phyloP scores from a whole-genome alignment of 30 jellyfish, hydroid and myxozoan species.

The Catostylus mosaicus region DNA sequence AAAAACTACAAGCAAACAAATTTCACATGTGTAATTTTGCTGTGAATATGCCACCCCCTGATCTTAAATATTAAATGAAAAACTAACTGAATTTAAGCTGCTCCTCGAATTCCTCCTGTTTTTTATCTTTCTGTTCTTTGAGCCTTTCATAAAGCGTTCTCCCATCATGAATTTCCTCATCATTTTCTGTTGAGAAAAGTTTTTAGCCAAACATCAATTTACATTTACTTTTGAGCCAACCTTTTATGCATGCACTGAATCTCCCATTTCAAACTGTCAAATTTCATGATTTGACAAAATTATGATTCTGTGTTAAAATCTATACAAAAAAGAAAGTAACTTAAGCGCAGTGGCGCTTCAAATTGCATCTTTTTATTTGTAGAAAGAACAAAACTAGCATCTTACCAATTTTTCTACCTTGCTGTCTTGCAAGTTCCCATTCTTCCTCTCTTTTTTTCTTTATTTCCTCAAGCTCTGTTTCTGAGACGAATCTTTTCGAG shows the following conservation, averaged over 20 bases:
- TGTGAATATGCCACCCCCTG: too few species aligned
- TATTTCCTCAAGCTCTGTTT: constrained; percentile 89
- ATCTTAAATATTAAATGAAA: not conserved
- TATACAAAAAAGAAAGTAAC: too few species aligned
- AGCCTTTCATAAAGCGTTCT: constrained; percentile 88
- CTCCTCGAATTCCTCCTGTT: constrained; percentile 92
- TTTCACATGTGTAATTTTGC: too few species aligned
- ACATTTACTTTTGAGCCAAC: too few species aligned
- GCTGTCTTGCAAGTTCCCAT: constrained; percentile 90
- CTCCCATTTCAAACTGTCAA: too few species aligned
- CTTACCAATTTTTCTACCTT: constrained; percentile 90
- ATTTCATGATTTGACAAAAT: not conserved
- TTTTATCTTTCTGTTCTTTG: constrained; percentile 89
- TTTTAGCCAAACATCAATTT: too few species aligned
- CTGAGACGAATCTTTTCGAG: constrained; percentile 81
- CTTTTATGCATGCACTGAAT: too few species aligned
- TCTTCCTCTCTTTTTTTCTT: constrained; percentile 90
- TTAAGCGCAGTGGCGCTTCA: not conserved
- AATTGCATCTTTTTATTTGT: not conserved
- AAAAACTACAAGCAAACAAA: too few species aligned
- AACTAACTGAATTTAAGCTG: constrained; percentile 89
- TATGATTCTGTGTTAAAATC: too few species aligned
- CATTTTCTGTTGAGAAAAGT: constrained; percentile 37
- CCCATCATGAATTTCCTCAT: constrained; percentile 73
- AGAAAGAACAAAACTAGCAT: not conserved